phyloP scores from a whole-genome alignment of 2,797 vertebrate species.

The Fringilla coelebs region DNA sequence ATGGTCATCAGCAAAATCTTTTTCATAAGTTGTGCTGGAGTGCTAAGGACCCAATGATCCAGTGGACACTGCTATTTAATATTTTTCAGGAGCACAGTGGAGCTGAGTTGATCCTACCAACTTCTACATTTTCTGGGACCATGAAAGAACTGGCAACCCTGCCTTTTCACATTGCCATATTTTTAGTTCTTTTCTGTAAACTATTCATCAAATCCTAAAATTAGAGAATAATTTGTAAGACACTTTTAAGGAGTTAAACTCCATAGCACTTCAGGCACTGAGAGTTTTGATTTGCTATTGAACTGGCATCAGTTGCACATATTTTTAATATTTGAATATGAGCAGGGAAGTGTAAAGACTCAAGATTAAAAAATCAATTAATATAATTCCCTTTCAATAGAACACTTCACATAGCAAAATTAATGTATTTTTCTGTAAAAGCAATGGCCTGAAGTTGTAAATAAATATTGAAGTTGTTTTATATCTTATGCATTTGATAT shows the following conservation, averaged over 20 bases:
- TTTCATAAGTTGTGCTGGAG: constrained; percentile 20
- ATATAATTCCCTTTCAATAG: neutral
- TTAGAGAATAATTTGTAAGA: constrained; percentile 2
- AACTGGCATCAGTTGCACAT: neutral
- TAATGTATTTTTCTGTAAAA: neutral
- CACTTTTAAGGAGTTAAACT: neutral
- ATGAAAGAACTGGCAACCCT: constrained; percentile 57
- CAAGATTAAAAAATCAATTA: neutral
- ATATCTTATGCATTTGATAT: neutral
- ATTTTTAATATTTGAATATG: neutral
- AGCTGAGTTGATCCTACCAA: constrained; percentile 66
- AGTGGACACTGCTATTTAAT: constrained; percentile 63
- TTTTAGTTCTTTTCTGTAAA: constrained; percentile 33
- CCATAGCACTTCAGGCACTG: neutral
- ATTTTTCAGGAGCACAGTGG: constrained; percentile 65
- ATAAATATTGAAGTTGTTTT: neutral
- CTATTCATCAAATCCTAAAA: constrained; percentile 4
- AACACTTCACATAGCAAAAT: neutral
- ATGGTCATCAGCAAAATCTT: constrained; percentile 8
- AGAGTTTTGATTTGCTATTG: neutral
- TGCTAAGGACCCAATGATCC: constrained; percentile 64
- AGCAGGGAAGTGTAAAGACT: neutral
- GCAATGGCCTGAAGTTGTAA: neutral
- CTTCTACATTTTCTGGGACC: constrained; percentile 50
- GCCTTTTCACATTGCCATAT: constrained; percentile 10